Base-by-base conservation (phyloP, 2,797 vertebrate species). In the Xenopus petersii region DNA sequence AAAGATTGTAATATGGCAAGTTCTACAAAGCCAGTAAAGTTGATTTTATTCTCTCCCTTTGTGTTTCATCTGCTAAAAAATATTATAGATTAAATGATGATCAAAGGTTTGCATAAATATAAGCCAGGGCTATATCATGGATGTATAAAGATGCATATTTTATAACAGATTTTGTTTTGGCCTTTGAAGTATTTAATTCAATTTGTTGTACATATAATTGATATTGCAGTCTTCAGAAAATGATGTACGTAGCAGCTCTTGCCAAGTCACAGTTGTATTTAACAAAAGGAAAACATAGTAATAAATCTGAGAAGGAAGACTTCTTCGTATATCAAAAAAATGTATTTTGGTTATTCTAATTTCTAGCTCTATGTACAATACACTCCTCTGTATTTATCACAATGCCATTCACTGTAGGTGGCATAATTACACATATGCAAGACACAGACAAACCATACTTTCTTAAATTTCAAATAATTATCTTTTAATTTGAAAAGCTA, bases 41-140 rank as follows among this genome's bases (percentile, higher is more conserved):
- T 4, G 68, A 71, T 74, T 42, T 74, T 42, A 6, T 42, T 42
- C 36, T 42, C 8, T 42, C 36, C 36, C 5, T 42, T 42, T 42
- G 36, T 4, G 56, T 13, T 12, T 67, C 12, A 72, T 64, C 33
- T 73, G 80, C 79, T 81, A 81, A 1, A 71, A 26, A 73, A 54
- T 33, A 79, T 12, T 17, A 81, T 73, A 71, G 72, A 81, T 80
- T 80, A 81, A 75, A 82, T 11, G 54, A 30, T 70, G 48, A 82
- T 79, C 74, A 83, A 83, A 79, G 46, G 46, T 68, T 54, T 58
- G 36, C 16, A 2, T 49, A 65, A 81, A 80, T 42, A 5, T 42
- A 5, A 36, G 33, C 3, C 33, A 6, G 1, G 33, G 3, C 6
- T 42, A 30, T 42, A 6, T 9, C 36, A 4, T 42, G 36, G 4